Evolutionary conservation across 2,113 vertebrate genomes (phyloP).

Genomic region (Sylvicapra grimmia): DNA sequence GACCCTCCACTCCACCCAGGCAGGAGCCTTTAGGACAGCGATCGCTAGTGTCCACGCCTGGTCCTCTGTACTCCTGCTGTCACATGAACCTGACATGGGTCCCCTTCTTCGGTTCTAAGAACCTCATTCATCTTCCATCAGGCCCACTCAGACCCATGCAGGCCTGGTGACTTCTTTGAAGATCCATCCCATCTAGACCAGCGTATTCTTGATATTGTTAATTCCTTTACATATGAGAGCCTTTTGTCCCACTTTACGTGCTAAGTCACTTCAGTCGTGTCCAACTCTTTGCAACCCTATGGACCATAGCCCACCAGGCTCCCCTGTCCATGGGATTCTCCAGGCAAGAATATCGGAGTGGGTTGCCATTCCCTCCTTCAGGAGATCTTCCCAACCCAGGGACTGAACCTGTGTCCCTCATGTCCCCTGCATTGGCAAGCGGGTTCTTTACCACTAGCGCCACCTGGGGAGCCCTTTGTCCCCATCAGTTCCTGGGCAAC

Average conservation of each 20-base stretch:
- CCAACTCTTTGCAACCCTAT: background rate
- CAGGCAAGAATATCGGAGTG: background rate
- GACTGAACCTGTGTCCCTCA: background rate
- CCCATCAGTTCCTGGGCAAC: background rate
- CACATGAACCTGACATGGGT: fast-evolving
- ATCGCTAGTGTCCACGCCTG: background rate
- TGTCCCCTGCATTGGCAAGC: background rate
- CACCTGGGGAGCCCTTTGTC: background rate
- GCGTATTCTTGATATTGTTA: background rate
- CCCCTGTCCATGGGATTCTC: background rate
- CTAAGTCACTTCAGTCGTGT: background rate
- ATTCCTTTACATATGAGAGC: background rate
- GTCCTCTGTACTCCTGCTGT: background rate
- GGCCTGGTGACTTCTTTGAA: background rate
- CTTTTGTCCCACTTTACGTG: background rate
- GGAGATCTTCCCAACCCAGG: background rate
- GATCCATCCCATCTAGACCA: background rate
- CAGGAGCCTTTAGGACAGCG: too few species aligned
- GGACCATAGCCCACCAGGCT: background rate
- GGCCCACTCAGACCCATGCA: background rate
- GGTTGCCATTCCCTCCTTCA: background rate
- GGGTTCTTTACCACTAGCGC: background rate
- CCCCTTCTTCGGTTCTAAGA: background rate
- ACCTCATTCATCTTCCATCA: background rate
- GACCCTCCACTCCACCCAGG: background rate